A percentile compares a stretch with the other conserved stretches of the same genome.
phyloP scores from a whole-genome alignment of 2,113 vertebrate species.

The Cheirogaleus medius region DNA sequence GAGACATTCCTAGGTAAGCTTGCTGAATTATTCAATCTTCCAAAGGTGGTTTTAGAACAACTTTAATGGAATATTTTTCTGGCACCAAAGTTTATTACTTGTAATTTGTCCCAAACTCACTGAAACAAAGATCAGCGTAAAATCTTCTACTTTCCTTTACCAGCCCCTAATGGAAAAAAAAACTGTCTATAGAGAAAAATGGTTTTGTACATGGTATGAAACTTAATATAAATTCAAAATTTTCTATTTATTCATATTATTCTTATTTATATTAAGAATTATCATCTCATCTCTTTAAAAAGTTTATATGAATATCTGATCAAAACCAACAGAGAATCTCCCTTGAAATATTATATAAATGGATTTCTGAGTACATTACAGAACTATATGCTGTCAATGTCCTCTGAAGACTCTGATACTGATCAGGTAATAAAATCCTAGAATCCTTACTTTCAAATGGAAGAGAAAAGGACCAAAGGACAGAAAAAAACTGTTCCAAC shows the following conservation, averaged over 20 bases:
- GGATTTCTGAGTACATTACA: neutral
- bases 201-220: slow-evolving; percentile 83
- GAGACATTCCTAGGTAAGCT: neutral
- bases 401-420: neutral
- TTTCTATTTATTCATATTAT: neutral
- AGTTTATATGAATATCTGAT: neutral
- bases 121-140: slow-evolving; percentile 83
- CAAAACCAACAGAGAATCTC: neutral
- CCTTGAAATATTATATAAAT: neutral
- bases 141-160: slow-evolving; percentile 85
- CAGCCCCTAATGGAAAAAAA: slow-evolving; percentile 50
- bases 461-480: neutral
- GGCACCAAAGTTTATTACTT: slow-evolving; percentile 81
- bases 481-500: neutral
- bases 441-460: neutral
- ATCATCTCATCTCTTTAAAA: neutral
- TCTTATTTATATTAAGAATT: slow-evolving; percentile 22
- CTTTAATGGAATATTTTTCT: neutral
- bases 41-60: neutral
- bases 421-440: neutral
- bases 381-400: neutral
- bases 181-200: slow-evolving; percentile 83
- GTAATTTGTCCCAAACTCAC: slow-evolving; percentile 85
- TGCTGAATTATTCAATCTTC: neutral
- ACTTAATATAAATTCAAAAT: slow-evolving; percentile 83